phyloP scores from a whole-genome alignment of 2,113 vertebrate species.

The Anas platyrhynchos region DNA sequence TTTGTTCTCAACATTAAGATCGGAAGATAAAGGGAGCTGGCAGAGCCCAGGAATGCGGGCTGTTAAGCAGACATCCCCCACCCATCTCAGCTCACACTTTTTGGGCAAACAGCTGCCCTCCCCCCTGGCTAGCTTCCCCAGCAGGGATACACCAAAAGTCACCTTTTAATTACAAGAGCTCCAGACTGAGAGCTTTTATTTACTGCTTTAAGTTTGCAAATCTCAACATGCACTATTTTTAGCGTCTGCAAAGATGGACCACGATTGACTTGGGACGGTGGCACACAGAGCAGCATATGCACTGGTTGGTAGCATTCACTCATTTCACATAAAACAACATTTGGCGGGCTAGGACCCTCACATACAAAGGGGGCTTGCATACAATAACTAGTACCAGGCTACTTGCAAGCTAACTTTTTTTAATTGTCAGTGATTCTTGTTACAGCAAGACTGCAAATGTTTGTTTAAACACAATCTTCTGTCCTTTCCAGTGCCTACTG shows the following conservation, averaged over 20 bases:
- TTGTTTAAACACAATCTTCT: not conserved
- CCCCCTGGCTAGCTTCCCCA: not conserved
- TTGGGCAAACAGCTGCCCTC: not conserved
- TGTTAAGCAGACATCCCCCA: not conserved
- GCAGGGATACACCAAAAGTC: not conserved
- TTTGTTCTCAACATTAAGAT: not conserved
- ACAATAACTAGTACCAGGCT: not conserved
- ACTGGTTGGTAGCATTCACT: not conserved
- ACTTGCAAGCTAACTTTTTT: not conserved
- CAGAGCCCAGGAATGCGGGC: not conserved
- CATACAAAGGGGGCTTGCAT: not conserved
- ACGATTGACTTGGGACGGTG: not conserved
- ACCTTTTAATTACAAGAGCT: not conserved
- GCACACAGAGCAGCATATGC: not conserved
- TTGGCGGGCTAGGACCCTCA: not conserved
- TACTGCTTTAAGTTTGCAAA: not conserved
- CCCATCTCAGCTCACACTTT: not conserved
- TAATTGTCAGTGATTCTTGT: not conserved
- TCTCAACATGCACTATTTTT: not conserved
- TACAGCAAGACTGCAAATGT: not conserved
- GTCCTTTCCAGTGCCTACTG: not conserved
- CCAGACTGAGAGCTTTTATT: not conserved
- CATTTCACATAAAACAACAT: fast-evolving
- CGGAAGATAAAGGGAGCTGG: not conserved
- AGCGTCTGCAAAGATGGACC: fast-evolving